A percentile compares a stretch with the other conserved stretches of the same genome.
Evolutionary conservation across 1,140 invertebrate species (phyloP).

Genomic region (Aphis craccivora): DNA sequence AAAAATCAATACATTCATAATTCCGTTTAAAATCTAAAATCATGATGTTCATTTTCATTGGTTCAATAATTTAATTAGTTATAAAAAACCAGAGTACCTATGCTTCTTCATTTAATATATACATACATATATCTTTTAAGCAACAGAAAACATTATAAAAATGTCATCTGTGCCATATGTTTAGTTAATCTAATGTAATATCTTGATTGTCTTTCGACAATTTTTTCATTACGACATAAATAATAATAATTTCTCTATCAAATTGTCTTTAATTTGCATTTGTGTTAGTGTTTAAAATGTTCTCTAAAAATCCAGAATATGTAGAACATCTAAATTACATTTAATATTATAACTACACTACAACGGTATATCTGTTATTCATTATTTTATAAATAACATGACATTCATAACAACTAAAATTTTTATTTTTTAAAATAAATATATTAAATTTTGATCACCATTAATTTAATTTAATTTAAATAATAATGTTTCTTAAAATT

Average conservation of each 20-base stretch:
- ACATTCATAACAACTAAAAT: background rate
- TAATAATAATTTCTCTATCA: background rate
- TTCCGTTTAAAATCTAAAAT: background rate
- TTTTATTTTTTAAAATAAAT: background rate
- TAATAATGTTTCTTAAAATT: background rate
- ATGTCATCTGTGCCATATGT: background rate
- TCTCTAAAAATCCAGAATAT: background rate
- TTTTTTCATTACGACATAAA: background rate
- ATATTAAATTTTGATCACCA: background rate
- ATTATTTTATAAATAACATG: background rate
- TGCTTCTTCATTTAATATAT: background rate
- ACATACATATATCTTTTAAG: background rate
- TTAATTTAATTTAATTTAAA: background rate
- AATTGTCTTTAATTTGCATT: background rate
- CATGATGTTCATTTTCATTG: background rate
- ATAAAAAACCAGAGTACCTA: background rate
- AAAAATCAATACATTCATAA: too few relatives aligned
- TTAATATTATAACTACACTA: background rate
- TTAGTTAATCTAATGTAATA: background rate
- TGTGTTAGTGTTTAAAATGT: background rate
- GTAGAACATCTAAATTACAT: background rate
- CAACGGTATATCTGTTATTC: background rate
- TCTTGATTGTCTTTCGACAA: background rate
- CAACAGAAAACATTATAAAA: background rate
- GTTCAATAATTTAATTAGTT: conserved; percentile 3